Evolutionary conservation across 2,797 vertebrate species (phyloP), one percentile per base, ranked within the genome.

Genomic region (Diplodus puntazzo): DNA sequence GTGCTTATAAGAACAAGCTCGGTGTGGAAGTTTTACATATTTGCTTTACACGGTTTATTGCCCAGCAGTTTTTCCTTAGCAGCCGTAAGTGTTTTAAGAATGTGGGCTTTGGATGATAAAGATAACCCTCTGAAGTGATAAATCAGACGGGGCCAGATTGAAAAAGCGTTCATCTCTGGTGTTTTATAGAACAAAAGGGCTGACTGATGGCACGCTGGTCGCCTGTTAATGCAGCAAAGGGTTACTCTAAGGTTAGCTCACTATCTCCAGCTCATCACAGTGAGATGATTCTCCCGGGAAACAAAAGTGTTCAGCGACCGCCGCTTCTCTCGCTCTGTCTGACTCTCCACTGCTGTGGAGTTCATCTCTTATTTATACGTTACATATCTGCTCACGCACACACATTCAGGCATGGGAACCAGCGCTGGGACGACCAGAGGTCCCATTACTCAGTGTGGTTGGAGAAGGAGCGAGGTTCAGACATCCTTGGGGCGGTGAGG

Each of bases 291-390:
- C 69, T 86, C 73, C 54, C 14, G 68, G 73, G 81, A 73, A 78
- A 60, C 72, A 3, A 34, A 25, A 55, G 30, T 34, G 23, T 69
- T 82, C 75, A 69, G 72, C 42, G 67, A 20, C 46, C 3, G 6
- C n/a, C 63, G 52, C 72, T 63, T 82, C 21, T 43, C 43, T 68
- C 39, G 3, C 75, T 73, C 43, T 50, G 39, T 50, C 72, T 77
- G 60, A 69, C 57, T 73, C 75, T 62, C 42, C 59, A 23, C 58
- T 65, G 27, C 73, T 77, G 45, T 69, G 34, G 34, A 54, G 65
- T 69, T 92, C 75, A 93, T 93, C 64, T 90, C 75, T 93, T 94
- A 94, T 93, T 92, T 83, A 89, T 92, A 73, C 11, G 61, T 25
- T 82, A 79, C 79, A 80, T 34, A 79, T 86, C 77, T 87, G 63